phyloP scores from a whole-genome alignment of 2,113 vertebrate genomes.

The Brienomyrus brachyistius region DNA sequence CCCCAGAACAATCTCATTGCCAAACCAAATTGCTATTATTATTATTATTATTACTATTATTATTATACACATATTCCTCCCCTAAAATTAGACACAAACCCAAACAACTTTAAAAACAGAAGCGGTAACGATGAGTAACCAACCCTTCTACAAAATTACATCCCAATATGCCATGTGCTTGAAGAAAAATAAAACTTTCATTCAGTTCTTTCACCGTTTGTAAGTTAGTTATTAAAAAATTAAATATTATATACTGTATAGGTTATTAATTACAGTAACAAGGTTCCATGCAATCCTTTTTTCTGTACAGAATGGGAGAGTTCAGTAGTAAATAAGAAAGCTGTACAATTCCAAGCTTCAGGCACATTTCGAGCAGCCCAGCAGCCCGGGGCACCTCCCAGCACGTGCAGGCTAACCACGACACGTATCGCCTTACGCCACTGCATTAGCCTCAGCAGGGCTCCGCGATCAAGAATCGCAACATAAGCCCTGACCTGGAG shows the following conservation, averaged over 20 bases:
- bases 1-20: slow-evolving; percentile 42
- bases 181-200: slow-evolving; percentile 42
- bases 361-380: slow-evolving; percentile 28
- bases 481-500: neutral
- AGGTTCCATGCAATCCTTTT: slow-evolving; percentile 68
- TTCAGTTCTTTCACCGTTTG: slow-evolving; percentile 41
- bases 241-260: slow-evolving; percentile 78
- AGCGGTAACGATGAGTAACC: slow-evolving; percentile 50
- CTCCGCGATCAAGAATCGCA: neutral
- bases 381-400: neutral
- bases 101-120: slow-evolving; percentile 61
- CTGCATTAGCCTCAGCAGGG: slow-evolving; percentile 9
- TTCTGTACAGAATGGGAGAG: slow-evolving; percentile 71
- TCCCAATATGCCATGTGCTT: slow-evolving; percentile 48
- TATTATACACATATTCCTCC: slow-evolving; percentile 41
- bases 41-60: slow-evolving; percentile 43
- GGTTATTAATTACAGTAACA: slow-evolving; percentile 86
- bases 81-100: slow-evolving; percentile 56
- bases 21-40: slow-evolving; percentile 36
- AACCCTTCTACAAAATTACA: slow-evolving; percentile 48
- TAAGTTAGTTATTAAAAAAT: slow-evolving; percentile 57
- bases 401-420: neutral
- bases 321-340: slow-evolving; percentile 84
- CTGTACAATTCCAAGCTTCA: slow-evolving; percentile 66
- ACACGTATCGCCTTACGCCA: slow-evolving; percentile 36